Evolutionary conservation across 2,888 invertebrate species (phyloP).

Genomic region (Stenoptilia bipunctidactyla): DNA sequence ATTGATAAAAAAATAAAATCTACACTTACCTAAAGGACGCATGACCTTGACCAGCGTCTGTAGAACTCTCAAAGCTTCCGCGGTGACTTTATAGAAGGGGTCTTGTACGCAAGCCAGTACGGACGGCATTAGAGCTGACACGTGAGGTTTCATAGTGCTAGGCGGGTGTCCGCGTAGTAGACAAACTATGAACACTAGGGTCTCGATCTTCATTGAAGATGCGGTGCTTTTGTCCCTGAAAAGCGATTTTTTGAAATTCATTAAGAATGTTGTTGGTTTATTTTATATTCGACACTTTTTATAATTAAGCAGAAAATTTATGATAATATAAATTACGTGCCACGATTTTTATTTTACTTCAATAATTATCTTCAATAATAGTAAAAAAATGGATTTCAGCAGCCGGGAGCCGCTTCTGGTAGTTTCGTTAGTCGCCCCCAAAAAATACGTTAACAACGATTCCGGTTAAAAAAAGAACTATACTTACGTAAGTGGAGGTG

Average conservation of each 20-base stretch:
- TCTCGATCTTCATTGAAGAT: slow-evolving; percentile 98
- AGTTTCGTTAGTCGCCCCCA: no score
- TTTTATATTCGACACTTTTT: no score
- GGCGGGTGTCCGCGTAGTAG: slow-evolving; percentile 84
- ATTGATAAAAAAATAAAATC: no score
- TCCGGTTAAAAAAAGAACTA: no score
- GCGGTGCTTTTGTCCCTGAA: slow-evolving; percentile 88
- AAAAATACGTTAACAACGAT: no score
- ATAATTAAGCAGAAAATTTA: no score
- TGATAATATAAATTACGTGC: no score
- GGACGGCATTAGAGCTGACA: slow-evolving; percentile 83
- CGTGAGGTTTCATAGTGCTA: slow-evolving; percentile 84
- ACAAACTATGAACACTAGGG: slow-evolving; percentile 91
- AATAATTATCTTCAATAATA: no score
- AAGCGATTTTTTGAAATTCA: neutral
- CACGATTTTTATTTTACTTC: no score
- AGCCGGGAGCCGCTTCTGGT: no score
- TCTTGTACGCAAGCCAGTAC: slow-evolving; percentile 93
- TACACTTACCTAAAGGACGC: slow-evolving; percentile 78
- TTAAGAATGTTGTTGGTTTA: no score
- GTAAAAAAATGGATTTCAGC: no score
- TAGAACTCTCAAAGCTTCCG: slow-evolving; percentile 93
- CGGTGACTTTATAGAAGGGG: slow-evolving; percentile 98
- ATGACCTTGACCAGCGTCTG: slow-evolving; percentile 96
- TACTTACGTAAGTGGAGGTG: slow-evolving; percentile 80